Base-by-base conservation (phyloP, 2,888 invertebrate species). In the Teleogryllus oceanicus region DNA sequence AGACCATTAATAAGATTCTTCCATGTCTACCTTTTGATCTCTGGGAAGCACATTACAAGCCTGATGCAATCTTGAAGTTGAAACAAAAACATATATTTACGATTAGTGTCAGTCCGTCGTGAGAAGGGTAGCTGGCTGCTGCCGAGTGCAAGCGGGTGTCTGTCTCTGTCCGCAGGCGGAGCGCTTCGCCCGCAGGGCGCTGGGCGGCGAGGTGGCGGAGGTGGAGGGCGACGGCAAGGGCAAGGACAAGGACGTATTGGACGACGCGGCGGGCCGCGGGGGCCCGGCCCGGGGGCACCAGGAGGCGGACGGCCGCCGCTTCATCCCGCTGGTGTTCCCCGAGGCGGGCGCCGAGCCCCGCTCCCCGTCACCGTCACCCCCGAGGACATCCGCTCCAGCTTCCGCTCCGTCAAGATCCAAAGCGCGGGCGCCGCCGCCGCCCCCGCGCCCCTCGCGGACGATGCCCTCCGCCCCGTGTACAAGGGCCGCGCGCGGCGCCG, bases 251-350 rank as follows among this genome's bases (percentile, higher is more conserved):
- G 37, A 37, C 37, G 37, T 4, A 21, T 21, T 21, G 37, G 37
- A 37, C 37, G 37, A 37, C 8, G 37, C 37, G 37, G 37, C 37
- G 5, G 37, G n/a, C n/a, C n/a, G n/a, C n/a, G n/a, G n/a, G n/a
- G n/a, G n/a, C n/a, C n/a, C n/a, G n/a, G n/a, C n/a, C n/a, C n/a
- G 37, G 37, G 8, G 37, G 37, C 37, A 8, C 8, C 37, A 10
- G 62, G 62, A 62, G 16, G 5, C 16, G n/a, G 62, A 62, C 62
- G 62, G 3, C 4, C 16, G n/a, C 62, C 62, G 62, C 62, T 62
- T 62, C 62, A 62, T 62, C 62, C 62, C 62, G 62, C 62, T 62
- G 16, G n/a, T n/a, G 16, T 62, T 62, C 62, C 62, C 62, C 62
- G 16, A 13, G 16, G 13, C 62, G 62, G 62, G 13, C 62, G n/a